A percentile compares a stretch with the other conserved stretches of the same genome.
phyloP scores from a whole-genome alignment of 2,113 vertebrate species.

The Recurvirostra avosetta region DNA sequence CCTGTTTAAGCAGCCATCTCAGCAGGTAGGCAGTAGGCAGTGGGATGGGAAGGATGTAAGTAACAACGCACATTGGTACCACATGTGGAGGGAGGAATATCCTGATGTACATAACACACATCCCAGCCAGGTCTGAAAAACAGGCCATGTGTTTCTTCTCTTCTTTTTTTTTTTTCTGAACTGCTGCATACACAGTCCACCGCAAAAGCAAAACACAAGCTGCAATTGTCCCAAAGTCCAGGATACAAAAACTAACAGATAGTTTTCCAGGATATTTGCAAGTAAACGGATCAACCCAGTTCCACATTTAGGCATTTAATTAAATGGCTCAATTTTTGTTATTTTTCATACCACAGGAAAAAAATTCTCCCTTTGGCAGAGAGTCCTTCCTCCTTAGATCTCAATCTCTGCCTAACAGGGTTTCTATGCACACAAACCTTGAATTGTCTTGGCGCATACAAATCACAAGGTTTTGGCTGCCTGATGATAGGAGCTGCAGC shows the following conservation, averaged over 20 bases:
- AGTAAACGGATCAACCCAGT: not conserved
- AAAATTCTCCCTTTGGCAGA: not conserved
- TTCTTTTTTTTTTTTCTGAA: not conserved
- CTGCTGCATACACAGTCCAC: not conserved
- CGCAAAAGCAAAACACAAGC: not conserved
- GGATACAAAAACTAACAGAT: not conserved
- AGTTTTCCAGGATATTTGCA: not conserved
- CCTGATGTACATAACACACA: not conserved
- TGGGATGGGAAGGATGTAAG: not conserved
- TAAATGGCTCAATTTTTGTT: not conserved
- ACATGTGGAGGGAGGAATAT: not conserved
- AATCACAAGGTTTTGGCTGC: not conserved
- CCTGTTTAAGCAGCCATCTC: not conserved
- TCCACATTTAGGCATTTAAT: not conserved
- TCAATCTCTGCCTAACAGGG: not conserved
- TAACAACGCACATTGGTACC: not conserved
- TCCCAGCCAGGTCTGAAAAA: not conserved
- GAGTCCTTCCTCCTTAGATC: not conserved
- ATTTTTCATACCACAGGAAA: conserved; percentile 10
- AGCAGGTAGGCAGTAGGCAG: not conserved
- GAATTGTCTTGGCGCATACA: not conserved
- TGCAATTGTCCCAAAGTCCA: not conserved
- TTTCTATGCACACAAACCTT: conserved; percentile 1
- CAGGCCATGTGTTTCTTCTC: not conserved
- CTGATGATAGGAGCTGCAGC: not conserved